phyloP scores from a whole-genome alignment of 2,113 vertebrate species.

The Neopipo cinnamomea region DNA sequence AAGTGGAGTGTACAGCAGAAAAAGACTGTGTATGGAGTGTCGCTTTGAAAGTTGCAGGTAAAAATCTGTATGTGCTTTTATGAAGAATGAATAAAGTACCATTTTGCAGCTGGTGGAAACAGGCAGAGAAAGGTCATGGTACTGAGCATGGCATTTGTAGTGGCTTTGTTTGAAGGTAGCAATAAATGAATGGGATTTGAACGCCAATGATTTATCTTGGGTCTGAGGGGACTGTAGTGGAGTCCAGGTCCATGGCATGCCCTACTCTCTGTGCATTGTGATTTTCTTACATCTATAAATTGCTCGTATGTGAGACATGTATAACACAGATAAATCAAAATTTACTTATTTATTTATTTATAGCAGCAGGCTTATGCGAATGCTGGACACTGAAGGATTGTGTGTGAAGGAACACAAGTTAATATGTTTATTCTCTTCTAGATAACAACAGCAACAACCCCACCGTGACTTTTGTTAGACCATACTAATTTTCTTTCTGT shows the following conservation, averaged over 20 bases:
- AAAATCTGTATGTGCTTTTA: background rate
- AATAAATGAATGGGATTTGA: background rate
- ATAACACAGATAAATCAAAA: background rate
- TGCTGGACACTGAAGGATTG: background rate
- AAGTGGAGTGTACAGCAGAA: background rate
- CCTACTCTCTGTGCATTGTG: background rate
- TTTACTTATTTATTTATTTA: background rate
- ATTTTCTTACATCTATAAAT: background rate
- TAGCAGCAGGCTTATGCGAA: background rate
- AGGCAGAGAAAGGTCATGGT: background rate
- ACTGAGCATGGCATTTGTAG: background rate
- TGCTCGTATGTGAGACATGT: background rate
- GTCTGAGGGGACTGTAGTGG: background rate
- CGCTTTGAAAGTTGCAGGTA: background rate
- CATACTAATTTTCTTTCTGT: background rate
- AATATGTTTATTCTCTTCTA: background rate
- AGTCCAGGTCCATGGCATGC: accelerated
- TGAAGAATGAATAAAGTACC: background rate
- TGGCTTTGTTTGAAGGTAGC: background rate
- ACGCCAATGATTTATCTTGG: background rate
- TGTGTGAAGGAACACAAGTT: background rate
- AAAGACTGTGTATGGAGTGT: background rate
- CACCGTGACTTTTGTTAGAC: background rate
- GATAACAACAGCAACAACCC: background rate
- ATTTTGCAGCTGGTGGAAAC: accelerated